These are phyloP conservation scores for Ophion costatus DNA, from an alignment of 2,888 invertebrate genomes.

Conservation along the genomic window DNA sequence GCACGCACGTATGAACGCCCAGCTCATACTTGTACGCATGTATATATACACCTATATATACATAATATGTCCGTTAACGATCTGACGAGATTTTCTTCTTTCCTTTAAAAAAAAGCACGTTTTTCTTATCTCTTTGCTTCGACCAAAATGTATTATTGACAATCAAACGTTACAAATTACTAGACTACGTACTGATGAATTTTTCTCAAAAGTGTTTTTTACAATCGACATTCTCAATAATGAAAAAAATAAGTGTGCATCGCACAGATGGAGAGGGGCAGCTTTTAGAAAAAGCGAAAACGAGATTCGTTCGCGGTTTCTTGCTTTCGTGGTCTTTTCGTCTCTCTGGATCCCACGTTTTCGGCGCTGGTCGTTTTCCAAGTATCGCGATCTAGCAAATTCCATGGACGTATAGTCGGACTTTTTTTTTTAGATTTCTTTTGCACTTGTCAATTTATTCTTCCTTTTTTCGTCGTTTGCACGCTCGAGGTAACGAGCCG, in stretches of 20 bases:
- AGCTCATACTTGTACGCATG: conserved; percentile 3
- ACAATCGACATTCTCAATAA: conserved; percentile 41
- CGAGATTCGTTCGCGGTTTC: conserved; percentile 54
- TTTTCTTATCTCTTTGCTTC: conserved; percentile 52
- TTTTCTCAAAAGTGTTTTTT: conserved; percentile 55
- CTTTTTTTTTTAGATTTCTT: conserved; percentile 2
- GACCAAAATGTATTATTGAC: conserved; percentile 67
- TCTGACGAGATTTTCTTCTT: conserved; percentile 59
- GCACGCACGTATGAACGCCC: too few species aligned
- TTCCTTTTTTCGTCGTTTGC: not conserved
- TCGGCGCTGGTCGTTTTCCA: conserved; percentile 4
- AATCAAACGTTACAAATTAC: conserved; percentile 66
- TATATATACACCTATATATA: conserved; percentile 30
- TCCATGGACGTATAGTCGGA: conserved; percentile 26
- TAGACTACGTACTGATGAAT: conserved; percentile 48
- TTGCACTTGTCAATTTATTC: conserved; percentile 15
- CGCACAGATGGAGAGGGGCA: not conserved
- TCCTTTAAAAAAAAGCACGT: conserved; percentile 12
- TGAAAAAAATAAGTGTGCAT: not conserved
- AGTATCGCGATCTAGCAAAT: not conserved
- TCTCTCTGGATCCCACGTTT: conserved; percentile 59
- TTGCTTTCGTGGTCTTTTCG: conserved; percentile 47
- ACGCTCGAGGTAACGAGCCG: conserved; percentile 8
- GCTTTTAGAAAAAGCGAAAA: conserved; percentile 19
- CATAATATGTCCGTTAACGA: conserved; percentile 53